phyloP scores from a whole-genome alignment of 35 echinoderm and acorn worm genomes.

The Ophioderma brevispina region DNA sequence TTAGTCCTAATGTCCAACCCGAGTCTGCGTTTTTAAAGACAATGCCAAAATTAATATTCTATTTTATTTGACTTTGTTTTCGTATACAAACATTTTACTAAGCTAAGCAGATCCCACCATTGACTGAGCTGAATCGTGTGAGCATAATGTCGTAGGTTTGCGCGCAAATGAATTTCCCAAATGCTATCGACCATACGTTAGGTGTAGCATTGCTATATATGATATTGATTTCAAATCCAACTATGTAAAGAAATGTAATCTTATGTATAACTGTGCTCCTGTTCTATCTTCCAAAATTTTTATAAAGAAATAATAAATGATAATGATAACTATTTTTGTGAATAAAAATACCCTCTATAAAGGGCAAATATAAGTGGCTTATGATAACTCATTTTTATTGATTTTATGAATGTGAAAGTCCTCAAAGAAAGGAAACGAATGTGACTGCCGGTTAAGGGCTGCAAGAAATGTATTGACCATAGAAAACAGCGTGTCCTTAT shows the following conservation, averaged over 20 bases:
- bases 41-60: too few species aligned
- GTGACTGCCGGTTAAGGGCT: neutral
- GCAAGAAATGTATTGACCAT: neutral
- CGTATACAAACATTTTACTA: too few species aligned
- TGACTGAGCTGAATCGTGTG: neutral
- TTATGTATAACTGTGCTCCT: slow-evolving; percentile 2
- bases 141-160: neutral
- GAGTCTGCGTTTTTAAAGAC: too few species aligned
- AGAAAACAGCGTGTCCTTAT: neutral
- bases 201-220: too few species aligned
- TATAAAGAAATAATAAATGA: neutral
- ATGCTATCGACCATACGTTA: neutral
- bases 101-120: neutral
- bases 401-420: neutral
- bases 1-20: too few species aligned
- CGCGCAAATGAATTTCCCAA: neutral
- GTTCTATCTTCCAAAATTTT: neutral
- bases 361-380: slow-evolving; percentile 1
- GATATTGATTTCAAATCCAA: neutral
- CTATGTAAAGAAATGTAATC: neutral
- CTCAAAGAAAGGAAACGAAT: neutral
- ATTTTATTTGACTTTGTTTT: too few species aligned
- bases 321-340: neutral
- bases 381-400: neutral
- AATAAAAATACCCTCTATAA: neutral